These are phyloP conservation scores for Ips nitidus DNA, from an alignment of 1,140 invertebrate genomes.

Conservation along the genomic window DNA sequence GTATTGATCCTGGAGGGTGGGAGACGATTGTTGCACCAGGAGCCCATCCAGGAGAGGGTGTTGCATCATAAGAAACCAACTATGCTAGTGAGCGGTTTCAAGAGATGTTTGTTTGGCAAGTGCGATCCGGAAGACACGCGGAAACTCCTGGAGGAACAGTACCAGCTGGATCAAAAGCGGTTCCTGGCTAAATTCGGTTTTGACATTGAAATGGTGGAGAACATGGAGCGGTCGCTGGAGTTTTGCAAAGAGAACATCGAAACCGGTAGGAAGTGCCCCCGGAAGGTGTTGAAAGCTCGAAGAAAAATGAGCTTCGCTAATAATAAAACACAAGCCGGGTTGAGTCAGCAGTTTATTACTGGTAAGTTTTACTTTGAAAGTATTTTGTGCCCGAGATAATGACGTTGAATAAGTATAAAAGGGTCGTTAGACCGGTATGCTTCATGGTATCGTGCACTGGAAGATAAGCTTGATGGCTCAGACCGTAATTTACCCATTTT, in stretches of 20 bases:
- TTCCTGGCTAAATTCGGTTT: constrained; percentile 39
- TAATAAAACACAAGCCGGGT: constrained; percentile 9
- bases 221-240: constrained; percentile 27
- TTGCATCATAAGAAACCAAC: constrained; percentile 18
- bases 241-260: constrained; percentile 32
- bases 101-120: constrained; percentile 41
- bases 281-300: constrained; percentile 32
- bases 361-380: constrained; percentile 17
- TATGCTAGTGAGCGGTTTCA: background rate
- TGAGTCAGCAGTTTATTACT: constrained; percentile 34
- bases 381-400: background rate
- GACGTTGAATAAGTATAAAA: background rate
- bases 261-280: background rate
- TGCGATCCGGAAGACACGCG: constrained; percentile 34
- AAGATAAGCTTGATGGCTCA: background rate
- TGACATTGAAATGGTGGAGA: constrained; percentile 38
- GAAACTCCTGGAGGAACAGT: constrained; percentile 40
- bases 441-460: constrained; percentile 6
- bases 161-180: constrained; percentile 32
- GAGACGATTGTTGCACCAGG: constrained; percentile 22
- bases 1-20: constrained; percentile 30
- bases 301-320: constrained; percentile 19
- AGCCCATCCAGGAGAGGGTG: constrained; percentile 14
- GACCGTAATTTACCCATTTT: too few species aligned
- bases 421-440: constrained; percentile 5